Percentiles rank a stretch among this genome's conserved stretches.
Conservation (phyloP, 2,888 invertebrate species). For the Pristionchus japonicus region DNA sequence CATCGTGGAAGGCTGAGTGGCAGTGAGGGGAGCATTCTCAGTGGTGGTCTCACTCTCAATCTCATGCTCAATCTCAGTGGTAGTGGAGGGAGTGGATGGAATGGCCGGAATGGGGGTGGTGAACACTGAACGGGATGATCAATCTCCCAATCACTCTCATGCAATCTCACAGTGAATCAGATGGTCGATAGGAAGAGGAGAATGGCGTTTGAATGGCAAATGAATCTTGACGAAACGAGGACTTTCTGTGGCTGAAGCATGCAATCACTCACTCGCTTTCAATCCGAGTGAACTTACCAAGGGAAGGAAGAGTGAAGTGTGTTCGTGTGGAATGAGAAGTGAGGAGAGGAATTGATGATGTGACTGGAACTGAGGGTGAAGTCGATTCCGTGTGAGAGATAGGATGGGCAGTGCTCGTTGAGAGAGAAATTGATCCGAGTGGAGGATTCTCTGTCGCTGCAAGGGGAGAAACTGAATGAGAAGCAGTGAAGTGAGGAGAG, state of each 20-base stretch:
- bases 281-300: too few relatives aligned
- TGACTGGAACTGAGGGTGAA: not conserved
- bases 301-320: not conserved
- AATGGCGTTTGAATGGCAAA: slow-evolving; percentile 16
- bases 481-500: not conserved
- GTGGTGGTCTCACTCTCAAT: not conserved
- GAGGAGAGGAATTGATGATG: not conserved
- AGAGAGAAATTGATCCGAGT: not conserved
- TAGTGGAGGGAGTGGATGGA: not conserved
- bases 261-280: not conserved
- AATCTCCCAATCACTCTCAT: not conserved
- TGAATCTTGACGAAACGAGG: slow-evolving; percentile 2
- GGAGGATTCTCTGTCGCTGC: not conserved
- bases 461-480: not conserved
- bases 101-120: not conserved
- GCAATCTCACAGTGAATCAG: not conserved
- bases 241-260: not conserved
- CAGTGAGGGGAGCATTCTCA: not conserved
- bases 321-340: not conserved
- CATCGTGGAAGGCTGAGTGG: not conserved
- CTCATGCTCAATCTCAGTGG: not conserved
- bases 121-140: not conserved
- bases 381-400: not conserved
- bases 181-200: not conserved
- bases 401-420: not conserved